Percentiles rank a stretch among this genome's conserved stretches.
Conservation (phyloP, 2,888 invertebrate species). For the Operophtera brumata region DNA sequence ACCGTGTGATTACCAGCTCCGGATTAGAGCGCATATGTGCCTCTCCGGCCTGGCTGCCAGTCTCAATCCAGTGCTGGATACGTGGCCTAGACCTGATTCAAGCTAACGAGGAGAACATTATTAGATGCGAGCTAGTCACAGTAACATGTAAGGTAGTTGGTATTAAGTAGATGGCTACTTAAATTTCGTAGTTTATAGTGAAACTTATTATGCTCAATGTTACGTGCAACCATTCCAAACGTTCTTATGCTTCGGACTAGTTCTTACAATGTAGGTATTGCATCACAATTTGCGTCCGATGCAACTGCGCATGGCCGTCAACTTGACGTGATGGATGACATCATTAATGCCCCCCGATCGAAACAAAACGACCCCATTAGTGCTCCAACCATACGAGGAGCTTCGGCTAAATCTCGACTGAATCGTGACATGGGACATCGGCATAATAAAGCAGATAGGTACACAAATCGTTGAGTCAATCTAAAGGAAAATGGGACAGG, state of each 20-base stretch:
- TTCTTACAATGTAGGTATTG: slow-evolving; percentile 26
- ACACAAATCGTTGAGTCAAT: slow-evolving; percentile 56
- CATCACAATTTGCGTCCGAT: slow-evolving; percentile 48
- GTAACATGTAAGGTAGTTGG: slow-evolving; percentile 7
- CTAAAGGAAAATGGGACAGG: slow-evolving; percentile 52
- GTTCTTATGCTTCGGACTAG: slow-evolving; percentile 19
- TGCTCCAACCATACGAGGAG: slow-evolving; percentile 41
- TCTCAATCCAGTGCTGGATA: slow-evolving; percentile 41
- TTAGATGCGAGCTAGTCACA: not conserved
- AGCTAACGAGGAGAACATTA: slow-evolving; percentile 14
- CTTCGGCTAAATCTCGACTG: slow-evolving; percentile 24
- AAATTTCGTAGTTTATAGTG: not conserved
- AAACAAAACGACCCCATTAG: slow-evolving; percentile 57
- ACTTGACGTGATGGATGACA: slow-evolving; percentile 68
- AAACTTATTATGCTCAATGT: slow-evolving; percentile 2
- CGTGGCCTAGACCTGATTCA: slow-evolving; percentile 29
- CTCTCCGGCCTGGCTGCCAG: slow-evolving; percentile 26
- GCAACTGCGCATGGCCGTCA: slow-evolving; percentile 62
- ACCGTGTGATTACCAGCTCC: slow-evolving; percentile 59
- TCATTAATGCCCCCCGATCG: slow-evolving; percentile 62
- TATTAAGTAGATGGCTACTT: not conserved
- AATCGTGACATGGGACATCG: slow-evolving; percentile 31
- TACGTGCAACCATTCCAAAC: slow-evolving; percentile 11
- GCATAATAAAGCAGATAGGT: slow-evolving; percentile 44
- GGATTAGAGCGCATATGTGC: slow-evolving; percentile 45